A percentile compares a stretch with the other conserved stretches of the same genome.
phyloP scores from a whole-genome alignment of 2,113 vertebrate species.

The Poeciliopsis turrubarensis region DNA sequence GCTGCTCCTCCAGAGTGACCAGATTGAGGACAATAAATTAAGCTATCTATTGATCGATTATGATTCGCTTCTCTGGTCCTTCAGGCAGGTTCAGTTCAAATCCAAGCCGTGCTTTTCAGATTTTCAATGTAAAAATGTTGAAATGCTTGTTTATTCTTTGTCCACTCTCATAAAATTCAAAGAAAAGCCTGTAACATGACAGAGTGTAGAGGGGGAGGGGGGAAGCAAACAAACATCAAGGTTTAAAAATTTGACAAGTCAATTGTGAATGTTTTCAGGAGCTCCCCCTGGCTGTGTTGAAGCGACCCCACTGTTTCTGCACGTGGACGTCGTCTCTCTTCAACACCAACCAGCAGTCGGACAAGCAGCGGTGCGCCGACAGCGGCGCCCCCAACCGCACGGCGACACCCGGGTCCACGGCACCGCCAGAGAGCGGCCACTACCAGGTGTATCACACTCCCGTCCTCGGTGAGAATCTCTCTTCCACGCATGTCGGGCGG shows the following conservation, averaged over 20 bases:
- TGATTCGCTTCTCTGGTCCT: too few species aligned
- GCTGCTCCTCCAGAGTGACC: too few species aligned
- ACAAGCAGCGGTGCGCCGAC: slow-evolving; percentile 73
- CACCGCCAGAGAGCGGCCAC: slow-evolving; percentile 50
- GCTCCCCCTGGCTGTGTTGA: slow-evolving; percentile 87
- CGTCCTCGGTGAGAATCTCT: slow-evolving; percentile 84
- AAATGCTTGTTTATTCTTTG: too few species aligned
- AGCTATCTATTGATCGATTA: too few species aligned
- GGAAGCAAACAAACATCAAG: background rate
- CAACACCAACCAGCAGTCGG: slow-evolving; percentile 70
- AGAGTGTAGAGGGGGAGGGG: background rate
- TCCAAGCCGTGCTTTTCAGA: too few species aligned
- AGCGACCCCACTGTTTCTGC: slow-evolving; percentile 85
- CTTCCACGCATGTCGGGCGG: background rate
- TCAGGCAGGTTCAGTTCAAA: too few species aligned
- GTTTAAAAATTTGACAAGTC: background rate
- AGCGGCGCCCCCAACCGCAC: slow-evolving; percentile 34
- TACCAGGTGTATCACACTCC: slow-evolving; percentile 92
- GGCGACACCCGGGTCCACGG: background rate
- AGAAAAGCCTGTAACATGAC: background rate
- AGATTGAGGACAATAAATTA: too few species aligned
- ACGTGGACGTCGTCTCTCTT: slow-evolving; percentile 83
- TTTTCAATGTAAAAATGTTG: too few species aligned
- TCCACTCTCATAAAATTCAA: too few species aligned
- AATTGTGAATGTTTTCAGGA: slow-evolving; percentile 78